Base-by-base conservation (phyloP, 2,113 vertebrate species). In the Ariopsis seemanni region DNA sequence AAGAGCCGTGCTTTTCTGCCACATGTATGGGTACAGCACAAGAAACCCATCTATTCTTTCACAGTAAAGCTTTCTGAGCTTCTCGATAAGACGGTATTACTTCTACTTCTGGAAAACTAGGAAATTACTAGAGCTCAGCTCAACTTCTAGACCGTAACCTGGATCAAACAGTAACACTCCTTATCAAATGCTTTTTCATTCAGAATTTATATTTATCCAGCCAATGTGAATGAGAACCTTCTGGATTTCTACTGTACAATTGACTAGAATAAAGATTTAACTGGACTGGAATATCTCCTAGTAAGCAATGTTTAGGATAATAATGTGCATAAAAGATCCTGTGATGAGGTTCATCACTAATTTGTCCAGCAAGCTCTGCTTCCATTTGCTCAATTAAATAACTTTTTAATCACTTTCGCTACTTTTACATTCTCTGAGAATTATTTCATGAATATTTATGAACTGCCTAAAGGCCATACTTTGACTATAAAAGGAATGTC, bases 341-440 rank as follows among this genome's bases (percentile, higher is more conserved):
- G 81, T 48, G 85, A 93, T 94, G 92, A 92, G 88, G 87, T 89
- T 22, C 83, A 91, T 93, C 92, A 92, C 93, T 92, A 92, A 91
- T 91, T 92, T 90, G 91, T 90, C 74, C 84, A 74, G 88, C 91
- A 90, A 91, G 91, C 92, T 84, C 90, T 91, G 86, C 88, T 89
- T 89, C 92, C 91, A 93, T 93, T 94, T 93, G 92, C 91, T 91
- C 90, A 92, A 92, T 93, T 92, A 94, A 93, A 90, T 92, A 81
- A 87, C 90, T 90, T 84, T 84, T 74, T 72, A 72, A 85, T 85
- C n/a, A 81, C 90, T 92, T 93, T 89, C 88, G 85, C 89, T 89
- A 87, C 88, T 87, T 91, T 92, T 92, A 91, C 89, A 93, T 91
- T 79, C 75, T 86, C 91, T 90, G 85, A 86, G 74, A 91, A 92